phyloP scores from a whole-genome alignment of 2,888 invertebrate species.

The Aspidiotus destructor region DNA sequence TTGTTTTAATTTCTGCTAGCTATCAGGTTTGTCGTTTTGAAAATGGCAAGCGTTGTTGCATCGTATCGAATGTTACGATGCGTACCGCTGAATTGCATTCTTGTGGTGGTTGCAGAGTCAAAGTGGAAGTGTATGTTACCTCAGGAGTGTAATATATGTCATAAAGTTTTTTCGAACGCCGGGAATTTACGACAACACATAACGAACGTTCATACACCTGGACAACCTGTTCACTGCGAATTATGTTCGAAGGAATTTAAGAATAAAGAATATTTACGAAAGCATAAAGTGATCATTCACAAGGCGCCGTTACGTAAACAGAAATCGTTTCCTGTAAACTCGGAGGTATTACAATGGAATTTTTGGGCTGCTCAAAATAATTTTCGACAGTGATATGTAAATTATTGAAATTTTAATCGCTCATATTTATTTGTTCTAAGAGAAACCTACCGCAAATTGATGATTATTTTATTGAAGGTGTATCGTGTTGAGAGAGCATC shows the following conservation, averaged over 20 bases:
- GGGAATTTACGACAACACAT: constrained; percentile 42
- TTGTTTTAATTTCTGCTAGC: too few species aligned
- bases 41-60: too few species aligned
- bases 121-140: constrained; percentile 42
- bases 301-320: constrained; percentile 38
- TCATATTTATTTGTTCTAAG: too few species aligned
- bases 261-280: constrained; percentile 41
- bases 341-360: constrained; percentile 5
- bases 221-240: constrained; percentile 40
- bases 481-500: too few species aligned
- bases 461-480: too few species aligned
- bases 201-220: constrained; percentile 41
- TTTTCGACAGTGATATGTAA: constrained; percentile 6
- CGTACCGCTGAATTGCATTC: constrained; percentile 13
- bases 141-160: constrained; percentile 40
- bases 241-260: constrained; percentile 41
- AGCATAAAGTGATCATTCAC: constrained; percentile 41
- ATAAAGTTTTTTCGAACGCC: constrained; percentile 41
- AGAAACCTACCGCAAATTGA: too few species aligned
- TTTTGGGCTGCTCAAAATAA: constrained; percentile 8
- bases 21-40: too few species aligned
- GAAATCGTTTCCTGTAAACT: constrained; percentile 10
- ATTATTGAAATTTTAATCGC: too few species aligned
- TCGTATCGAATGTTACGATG: too few species aligned
- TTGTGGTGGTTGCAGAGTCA: constrained; percentile 26